Evolutionary conservation across 2,888 invertebrate genomes (phyloP).

Genomic region (Eilema caniola): DNA sequence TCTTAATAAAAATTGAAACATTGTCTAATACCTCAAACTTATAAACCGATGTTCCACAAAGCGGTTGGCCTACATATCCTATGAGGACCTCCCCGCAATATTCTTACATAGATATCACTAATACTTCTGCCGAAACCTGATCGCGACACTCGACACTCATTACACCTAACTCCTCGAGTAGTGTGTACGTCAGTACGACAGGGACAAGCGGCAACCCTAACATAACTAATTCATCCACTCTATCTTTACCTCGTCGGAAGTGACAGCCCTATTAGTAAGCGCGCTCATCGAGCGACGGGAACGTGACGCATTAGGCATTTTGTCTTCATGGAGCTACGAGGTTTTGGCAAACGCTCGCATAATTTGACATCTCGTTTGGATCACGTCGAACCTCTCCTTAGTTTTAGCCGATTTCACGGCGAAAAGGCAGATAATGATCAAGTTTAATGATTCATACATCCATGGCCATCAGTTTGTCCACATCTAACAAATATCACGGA

Average conservation of each 20-base stretch:
- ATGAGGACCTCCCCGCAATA: neutral
- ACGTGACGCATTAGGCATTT: slow-evolving; percentile 15
- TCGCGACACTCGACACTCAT: slow-evolving; percentile 11
- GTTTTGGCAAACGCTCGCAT: slow-evolving; percentile 10
- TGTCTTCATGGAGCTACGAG: slow-evolving; percentile 12
- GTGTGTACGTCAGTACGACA: slow-evolving; percentile 16
- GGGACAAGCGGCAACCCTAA: slow-evolving; percentile 18
- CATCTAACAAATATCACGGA: too few species aligned
- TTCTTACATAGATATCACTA: neutral
- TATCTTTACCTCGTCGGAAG: slow-evolving; percentile 23
- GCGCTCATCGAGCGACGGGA: slow-evolving; percentile 14
- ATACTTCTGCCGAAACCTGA: slow-evolving; percentile 11
- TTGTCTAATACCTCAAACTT: neutral
- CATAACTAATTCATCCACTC: slow-evolving; percentile 25
- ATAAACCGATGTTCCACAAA: neutral
- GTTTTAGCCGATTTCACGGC: neutral
- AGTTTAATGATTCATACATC: too few species aligned
- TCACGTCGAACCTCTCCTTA: neutral
- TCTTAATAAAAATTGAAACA: neutral
- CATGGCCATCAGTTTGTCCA: neutral
- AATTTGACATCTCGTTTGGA: slow-evolving; percentile 2
- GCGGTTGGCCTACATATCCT: neutral
- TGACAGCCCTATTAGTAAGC: slow-evolving; percentile 28
- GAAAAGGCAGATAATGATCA: neutral
- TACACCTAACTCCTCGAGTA: slow-evolving; percentile 13